Base-by-base conservation (phyloP, 2,797 vertebrate species). In the Argyrosomus regius region DNA sequence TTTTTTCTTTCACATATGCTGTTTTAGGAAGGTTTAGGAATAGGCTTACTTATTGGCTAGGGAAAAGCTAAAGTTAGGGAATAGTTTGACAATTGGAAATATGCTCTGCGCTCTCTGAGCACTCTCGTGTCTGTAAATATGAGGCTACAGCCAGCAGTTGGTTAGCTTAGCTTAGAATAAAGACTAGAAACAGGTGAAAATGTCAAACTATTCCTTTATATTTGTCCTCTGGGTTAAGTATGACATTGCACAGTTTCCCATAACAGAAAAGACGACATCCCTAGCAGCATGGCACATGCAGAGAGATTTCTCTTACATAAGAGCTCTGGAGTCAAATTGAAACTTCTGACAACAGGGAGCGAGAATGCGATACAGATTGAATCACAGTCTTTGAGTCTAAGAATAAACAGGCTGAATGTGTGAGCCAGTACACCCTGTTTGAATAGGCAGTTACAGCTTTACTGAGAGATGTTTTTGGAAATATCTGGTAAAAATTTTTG, bases 311-410 rank as follows among this genome's bases (percentile, higher is more conserved):
- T 78, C 63, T 89, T 86, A 82, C 72, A 68, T 77, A 79, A 91
- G 59, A 72, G 63, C 78, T 75, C 56, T 62, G 60, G 50, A 70
- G 77, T 81, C 77, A 31, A 43, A 60, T 41, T 65, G 48, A 84
- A 88, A 86, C 46, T 3, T 83, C 75, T 84, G 75, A 74, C 87
- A 84, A 75, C 75, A 63, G 64, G 17, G 73, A 79, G 66, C 11
- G 54, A 83, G 70, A 84, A 85, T 77, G 72, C 5, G 62, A 90
- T 70, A 20, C 82, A 66, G 80, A 81, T 49, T 61, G 52, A 77
- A 82, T 82, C 76, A 50, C 63, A 35, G 65, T 41, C 60, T 60
- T n/a, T 0, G 52, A 59, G 82, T 75, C 73, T 65, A 75, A 84
- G 80, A 84, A 78, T 81, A 87, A 84, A 82, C 65, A 0, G 52